A percentile compares a stretch with the other conserved stretches of the same genome.
Evolutionary conservation across 2,797 vertebrate species (phyloP).

Genomic region (Anabas testudineus): DNA sequence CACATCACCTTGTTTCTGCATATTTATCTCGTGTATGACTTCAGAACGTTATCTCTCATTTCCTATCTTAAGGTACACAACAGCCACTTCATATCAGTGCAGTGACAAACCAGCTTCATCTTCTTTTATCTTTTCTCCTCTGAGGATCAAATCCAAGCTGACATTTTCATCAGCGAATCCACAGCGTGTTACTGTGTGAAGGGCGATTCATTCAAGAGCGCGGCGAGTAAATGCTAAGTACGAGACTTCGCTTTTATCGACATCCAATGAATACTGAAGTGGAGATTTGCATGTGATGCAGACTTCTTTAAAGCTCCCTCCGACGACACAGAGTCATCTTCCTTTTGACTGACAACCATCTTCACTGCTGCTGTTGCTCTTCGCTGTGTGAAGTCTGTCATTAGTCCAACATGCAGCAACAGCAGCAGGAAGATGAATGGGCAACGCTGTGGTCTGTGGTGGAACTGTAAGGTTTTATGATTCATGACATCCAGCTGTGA

Average conservation of each 20-base stretch:
- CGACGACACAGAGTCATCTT: neutral
- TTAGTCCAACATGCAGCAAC: neutral
- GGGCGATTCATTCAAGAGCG: constrained; percentile 1
- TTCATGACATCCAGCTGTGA: neutral
- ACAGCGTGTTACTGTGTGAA: neutral
- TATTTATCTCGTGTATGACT: constrained; percentile 10
- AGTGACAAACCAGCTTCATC: neutral
- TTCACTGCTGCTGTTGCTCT: neutral
- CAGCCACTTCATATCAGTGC: neutral
- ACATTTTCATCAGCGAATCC: constrained; percentile 46
- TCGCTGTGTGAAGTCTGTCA: neutral
- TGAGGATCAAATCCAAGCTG: constrained; percentile 34
- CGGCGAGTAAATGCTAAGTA: constrained; percentile 9
- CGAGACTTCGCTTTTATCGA: constrained; percentile 5
- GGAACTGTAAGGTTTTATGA: neutral
- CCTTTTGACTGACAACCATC: neutral
- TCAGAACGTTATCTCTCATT: constrained; percentile 16
- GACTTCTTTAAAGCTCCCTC: constrained; percentile 11
- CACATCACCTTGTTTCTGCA: neutral
- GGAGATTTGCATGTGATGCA: constrained; percentile 24
- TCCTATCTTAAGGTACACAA: constrained; percentile 10
- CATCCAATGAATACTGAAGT: constrained; percentile 16
- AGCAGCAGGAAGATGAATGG: neutral
- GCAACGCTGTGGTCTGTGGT: neutral
- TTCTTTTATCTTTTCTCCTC: constrained; percentile 8